These are phyloP conservation scores for Gymnocypris eckloni DNA, from an alignment of 2,797 vertebrate genomes.

Conservation along the genomic window DNA sequence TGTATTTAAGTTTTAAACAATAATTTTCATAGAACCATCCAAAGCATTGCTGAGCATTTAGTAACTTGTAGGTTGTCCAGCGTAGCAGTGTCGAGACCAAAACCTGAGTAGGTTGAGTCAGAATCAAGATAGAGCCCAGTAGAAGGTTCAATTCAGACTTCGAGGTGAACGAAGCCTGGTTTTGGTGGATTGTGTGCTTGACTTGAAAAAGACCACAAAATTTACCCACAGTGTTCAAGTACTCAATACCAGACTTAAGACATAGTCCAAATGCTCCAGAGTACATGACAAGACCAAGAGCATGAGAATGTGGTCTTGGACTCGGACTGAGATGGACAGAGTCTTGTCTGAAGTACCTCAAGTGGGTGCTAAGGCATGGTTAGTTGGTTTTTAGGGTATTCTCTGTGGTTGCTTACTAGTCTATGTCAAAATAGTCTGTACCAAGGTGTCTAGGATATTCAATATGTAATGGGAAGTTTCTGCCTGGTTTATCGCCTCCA, in stretches of 20 bases:
- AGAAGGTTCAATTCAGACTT: background rate
- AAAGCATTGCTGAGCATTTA: background rate
- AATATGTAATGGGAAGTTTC: background rate
- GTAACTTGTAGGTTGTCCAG: background rate
- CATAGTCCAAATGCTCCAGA: background rate
- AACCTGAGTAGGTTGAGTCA: background rate
- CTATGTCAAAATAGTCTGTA: background rate
- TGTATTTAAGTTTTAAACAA: too few relatives aligned
- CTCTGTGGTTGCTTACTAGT: background rate
- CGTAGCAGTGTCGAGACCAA: background rate
- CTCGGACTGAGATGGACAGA: background rate
- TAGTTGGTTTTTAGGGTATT: background rate
- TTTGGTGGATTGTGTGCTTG: background rate
- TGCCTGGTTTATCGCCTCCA: background rate
- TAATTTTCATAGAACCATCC: too few relatives aligned
- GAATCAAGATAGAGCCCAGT: background rate
- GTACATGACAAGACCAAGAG: background rate
- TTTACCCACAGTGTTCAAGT: background rate
- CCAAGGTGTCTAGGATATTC: background rate
- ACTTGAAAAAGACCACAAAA: background rate
- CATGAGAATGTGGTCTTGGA: background rate
- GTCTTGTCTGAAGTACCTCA: background rate
- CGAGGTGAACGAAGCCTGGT: background rate
- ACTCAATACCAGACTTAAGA: background rate
- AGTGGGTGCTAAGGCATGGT: background rate